Evolutionary conservation across 2,797 vertebrate species (phyloP), one percentile per base, ranked within the genome.

Genomic region (Pelochelys cantorii): DNA sequence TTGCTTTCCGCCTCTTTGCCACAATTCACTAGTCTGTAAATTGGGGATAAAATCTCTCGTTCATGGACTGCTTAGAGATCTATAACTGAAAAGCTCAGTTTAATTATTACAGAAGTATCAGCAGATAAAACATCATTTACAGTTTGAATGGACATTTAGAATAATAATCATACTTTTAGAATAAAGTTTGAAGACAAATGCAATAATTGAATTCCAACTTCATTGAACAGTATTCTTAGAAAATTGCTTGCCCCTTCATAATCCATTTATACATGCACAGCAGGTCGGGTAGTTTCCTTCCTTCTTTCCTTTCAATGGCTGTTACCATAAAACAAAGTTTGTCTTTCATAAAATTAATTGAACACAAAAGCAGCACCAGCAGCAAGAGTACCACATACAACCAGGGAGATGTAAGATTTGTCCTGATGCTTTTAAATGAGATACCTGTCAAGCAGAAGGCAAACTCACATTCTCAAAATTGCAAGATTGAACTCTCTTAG

Each of bases 11-110:
- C 89, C 8, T 92, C 68, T 88, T 88, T 94, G 57, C 83, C 90
- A 86, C 90, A 94, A 90, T 84, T 81, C 85, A 85, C 79, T 93
- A 84, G 92, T 91, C 86, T 91, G 65, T 90, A 88, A 93, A 95
- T 92, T 88, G 15, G 52, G 52, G 56, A 90, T 42, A 13, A 93
- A 57, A 78, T 89, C 13, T 4, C 5, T 90, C 3, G 7, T 89
- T 93, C 85, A 77, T 71, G 56, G 86, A 55, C n/a, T 86, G 37
- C 23, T 90, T 74, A n/a, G 55, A 88, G 56, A 90, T 14, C 42
- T 83, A 88, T 17, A 71, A 8, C n/a, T 71, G 65, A 71, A 71
- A 71, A 71, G 31, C 31, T 18, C 10, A 17, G n/a, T 18, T 15
- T 71, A 18, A 86, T 95, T 89, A 53, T 15, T 92, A 52, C 0